Percentiles rank a stretch among this genome's conserved stretches.
Conservation (phyloP, 2,113 vertebrate genomes). For the Sylvietta virens region DNA sequence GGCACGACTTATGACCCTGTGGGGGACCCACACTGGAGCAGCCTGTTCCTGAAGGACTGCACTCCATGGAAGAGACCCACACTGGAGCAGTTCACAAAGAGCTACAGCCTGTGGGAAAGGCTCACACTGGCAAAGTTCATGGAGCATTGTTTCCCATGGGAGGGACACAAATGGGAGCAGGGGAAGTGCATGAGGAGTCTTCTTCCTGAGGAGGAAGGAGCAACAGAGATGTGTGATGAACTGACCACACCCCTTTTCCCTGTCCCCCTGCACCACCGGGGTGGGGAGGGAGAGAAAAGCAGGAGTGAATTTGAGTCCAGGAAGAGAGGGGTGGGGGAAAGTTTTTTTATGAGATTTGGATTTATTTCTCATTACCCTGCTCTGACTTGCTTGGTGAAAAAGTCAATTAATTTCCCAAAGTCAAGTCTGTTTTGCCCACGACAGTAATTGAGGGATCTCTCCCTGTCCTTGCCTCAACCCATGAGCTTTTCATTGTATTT, state of each 20-base stretch:
- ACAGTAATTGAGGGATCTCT: not conserved
- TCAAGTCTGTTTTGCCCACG: not conserved
- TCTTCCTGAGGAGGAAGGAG: not conserved
- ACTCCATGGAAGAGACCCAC: not conserved
- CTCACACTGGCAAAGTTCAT: not conserved
- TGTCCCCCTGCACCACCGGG: not conserved
- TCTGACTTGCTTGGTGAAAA: not conserved
- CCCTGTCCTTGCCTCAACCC: not conserved
- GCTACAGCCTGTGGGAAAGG: not conserved
- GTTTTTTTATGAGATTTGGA: not conserved
- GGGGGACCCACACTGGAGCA: rapidly evolving
- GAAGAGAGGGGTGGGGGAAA: not conserved
- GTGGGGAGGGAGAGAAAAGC: not conserved
- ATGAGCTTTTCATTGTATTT: not conserved
- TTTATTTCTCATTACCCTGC: not conserved
- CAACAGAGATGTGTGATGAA: not conserved
- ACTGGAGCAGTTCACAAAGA: not conserved
- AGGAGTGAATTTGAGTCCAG: not conserved
- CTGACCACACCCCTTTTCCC: rapidly evolving
- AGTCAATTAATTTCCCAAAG: not conserved
- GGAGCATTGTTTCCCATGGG: not conserved
- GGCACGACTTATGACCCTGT: not conserved
- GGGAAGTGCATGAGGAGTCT: not conserved
- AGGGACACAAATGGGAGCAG: not conserved
- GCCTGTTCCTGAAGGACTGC: not conserved